A percentile compares a stretch with the other conserved stretches of the same genome.
Conservation (phyloP, 2,113 vertebrate species). For the Numenius arquata region DNA sequence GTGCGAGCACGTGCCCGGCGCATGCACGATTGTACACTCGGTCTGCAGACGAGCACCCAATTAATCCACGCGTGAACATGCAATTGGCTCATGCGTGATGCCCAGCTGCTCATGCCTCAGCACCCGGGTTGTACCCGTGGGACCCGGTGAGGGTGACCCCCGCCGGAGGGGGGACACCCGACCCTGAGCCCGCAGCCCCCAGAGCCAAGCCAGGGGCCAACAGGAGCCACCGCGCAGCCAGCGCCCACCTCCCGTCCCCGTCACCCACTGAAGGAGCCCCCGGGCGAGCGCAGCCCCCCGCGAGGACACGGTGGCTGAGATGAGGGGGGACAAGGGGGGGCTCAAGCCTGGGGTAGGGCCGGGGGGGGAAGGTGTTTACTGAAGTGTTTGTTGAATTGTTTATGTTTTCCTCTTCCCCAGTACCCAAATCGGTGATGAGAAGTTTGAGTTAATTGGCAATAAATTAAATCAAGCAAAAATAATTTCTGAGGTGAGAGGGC, state of each 20-base stretch:
- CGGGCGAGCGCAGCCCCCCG: rapidly evolving
- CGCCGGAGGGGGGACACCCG: neutral
- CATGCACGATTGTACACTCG: neutral
- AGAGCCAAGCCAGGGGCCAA: neutral
- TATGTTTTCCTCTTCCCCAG: neutral
- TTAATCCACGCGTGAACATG: rapidly evolving
- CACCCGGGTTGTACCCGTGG: neutral
- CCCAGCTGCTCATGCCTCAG: neutral
- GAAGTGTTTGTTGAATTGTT: neutral
- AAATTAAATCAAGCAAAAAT: neutral
- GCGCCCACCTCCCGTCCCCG: neutral
- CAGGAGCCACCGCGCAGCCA: neutral
- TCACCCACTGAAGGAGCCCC: neutral
- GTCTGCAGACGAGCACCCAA: neutral
- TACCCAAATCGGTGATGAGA: neutral
- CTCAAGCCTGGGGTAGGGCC: neutral
- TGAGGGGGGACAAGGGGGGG: rapidly evolving
- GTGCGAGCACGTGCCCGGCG: neutral
- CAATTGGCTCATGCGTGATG: rapidly evolving
- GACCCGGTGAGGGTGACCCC: neutral
- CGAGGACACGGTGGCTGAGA: neutral
- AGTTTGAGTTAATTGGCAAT: neutral
- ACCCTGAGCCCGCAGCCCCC: neutral
- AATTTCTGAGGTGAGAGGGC: neutral
- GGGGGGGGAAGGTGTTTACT: neutral